Evolutionary conservation across 2,113 vertebrate genomes (phyloP).

Genomic region (Tragelaphus buxtoni): DNA sequence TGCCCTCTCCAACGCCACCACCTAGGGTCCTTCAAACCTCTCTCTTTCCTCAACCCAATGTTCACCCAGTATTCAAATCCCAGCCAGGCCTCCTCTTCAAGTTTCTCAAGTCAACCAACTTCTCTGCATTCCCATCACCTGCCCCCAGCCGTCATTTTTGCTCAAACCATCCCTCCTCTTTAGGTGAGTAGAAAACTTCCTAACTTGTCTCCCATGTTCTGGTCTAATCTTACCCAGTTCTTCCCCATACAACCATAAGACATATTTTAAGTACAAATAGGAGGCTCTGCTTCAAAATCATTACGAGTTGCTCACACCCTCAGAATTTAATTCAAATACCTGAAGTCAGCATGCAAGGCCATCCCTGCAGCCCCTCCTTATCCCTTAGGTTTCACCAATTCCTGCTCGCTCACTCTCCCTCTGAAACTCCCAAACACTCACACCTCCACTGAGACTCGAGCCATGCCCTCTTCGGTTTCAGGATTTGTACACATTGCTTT

Average conservation of each 20-base stretch:
- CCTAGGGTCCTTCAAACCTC: neutral
- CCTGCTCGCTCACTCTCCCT: neutral
- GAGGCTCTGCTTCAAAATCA: neutral
- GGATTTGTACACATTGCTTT: neutral
- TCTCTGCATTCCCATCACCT: neutral
- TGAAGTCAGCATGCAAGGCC: neutral
- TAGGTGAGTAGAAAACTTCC: neutral
- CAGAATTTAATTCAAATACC: neutral
- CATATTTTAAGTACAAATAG: neutral
- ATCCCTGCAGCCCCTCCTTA: neutral
- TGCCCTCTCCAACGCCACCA: neutral
- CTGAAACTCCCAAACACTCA: too few species aligned
- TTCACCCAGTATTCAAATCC: neutral
- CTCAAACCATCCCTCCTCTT: neutral
- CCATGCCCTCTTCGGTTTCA: fast-evolving
- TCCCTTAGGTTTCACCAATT: neutral
- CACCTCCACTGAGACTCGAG: neutral
- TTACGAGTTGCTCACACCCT: neutral
- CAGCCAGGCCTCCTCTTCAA: neutral
- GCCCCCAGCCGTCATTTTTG: neutral
- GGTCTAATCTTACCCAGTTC: neutral
- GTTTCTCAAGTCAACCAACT: neutral
- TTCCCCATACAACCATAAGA: neutral
- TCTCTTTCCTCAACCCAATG: neutral
- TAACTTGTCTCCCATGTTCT: neutral